Evolutionary conservation across 2,888 invertebrate genomes (phyloP).

Genomic region (Podabrus alpinus): DNA sequence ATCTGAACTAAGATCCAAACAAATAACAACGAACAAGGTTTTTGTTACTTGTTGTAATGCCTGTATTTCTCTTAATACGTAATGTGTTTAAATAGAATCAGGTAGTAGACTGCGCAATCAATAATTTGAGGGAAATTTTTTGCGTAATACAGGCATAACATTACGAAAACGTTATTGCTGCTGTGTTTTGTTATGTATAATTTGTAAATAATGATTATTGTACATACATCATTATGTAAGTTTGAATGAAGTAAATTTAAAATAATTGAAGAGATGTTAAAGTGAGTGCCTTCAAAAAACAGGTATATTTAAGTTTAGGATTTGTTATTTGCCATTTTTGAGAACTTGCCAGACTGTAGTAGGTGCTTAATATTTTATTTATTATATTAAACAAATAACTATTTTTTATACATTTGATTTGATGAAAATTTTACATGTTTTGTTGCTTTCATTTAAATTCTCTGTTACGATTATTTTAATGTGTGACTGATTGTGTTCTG

Average conservation of each 20-base stretch:
- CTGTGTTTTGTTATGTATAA: background rate
- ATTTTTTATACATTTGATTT: background rate
- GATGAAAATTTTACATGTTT: background rate
- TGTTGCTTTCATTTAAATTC: background rate
- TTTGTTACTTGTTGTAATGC: background rate
- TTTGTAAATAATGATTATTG: background rate
- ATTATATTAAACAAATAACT: background rate
- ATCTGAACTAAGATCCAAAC: background rate
- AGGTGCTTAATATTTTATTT: slow-evolving; percentile 18
- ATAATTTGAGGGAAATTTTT: background rate
- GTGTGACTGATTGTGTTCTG: background rate
- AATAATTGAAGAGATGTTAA: background rate
- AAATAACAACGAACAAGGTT: background rate
- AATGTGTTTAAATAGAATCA: no score
- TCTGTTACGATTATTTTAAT: background rate
- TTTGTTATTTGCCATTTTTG: slow-evolving; percentile 22
- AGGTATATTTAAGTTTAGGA: background rate
- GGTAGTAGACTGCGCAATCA: background rate
- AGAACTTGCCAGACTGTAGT: slow-evolving; percentile 26
- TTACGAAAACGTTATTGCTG: background rate
- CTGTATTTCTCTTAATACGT: no score
- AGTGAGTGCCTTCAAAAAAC: slow-evolving; percentile 22
- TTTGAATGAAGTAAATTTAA: background rate
- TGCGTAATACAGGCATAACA: background rate
- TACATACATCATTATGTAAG: background rate